Evolutionary conservation across 2,113 vertebrate genomes (phyloP), one percentile per base, ranked within the genome.

Genomic region (Brienomyrus longianalis): DNA sequence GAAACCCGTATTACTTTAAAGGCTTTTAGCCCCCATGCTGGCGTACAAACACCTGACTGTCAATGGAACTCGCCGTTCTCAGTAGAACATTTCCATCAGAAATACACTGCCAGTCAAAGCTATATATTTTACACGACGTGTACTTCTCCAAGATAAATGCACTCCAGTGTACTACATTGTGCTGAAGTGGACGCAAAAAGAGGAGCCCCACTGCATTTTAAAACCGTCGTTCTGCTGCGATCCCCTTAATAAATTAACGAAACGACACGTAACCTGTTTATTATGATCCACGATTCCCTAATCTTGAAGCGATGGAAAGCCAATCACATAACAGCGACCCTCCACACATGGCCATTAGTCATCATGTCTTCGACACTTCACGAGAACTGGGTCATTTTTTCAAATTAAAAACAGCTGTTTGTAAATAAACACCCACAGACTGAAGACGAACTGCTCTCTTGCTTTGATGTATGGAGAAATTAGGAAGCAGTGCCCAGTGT

Each of bases 251-350:
- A 59, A 85, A 70, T 95, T 96, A 96, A 95, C 93, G 94, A 95
- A 94, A 94, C 92, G 91, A 93, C 91, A 94, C 94, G 93, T 92
- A 89, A 85, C 90, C 91, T 91, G 56, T 92, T 96, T 95, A 96
- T 96, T 95, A 95, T 95, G 95, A 96, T 96, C 95, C 96, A 95
- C 95, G 95, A 94, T 95, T 95, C 94, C 95, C 92, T 94, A 95
- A 96, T 96, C 96, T 95, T 96, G 94, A 96, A 94, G 94, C 95
- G 94, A 96, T 95, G 94, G 95, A 96, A 96, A 96, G 95, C 94
- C 95, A 96, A 95, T 96, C 95, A 94, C 94, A 8, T 96, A 93
- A 94, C 93, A 94, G 94, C 95, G 86, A 92, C 92, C 94, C 92
- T 94, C 93, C 92, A 93, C 95, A 94, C 94, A 51, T 80, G 94